Conservation (phyloP, 2,113 vertebrate genomes). For the Eolophus roseicapilla region DNA sequence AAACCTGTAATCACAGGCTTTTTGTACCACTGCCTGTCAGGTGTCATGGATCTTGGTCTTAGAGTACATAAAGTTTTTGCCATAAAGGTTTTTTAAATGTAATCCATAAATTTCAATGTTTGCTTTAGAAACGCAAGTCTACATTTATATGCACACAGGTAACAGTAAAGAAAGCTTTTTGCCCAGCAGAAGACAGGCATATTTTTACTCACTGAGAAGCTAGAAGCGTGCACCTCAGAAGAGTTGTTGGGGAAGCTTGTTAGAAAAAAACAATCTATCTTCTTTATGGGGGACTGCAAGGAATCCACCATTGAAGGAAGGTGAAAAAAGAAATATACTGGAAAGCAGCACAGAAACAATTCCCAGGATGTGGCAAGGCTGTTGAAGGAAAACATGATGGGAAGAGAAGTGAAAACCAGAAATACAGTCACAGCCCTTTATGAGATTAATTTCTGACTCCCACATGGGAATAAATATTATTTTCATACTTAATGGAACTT, state of each 20-base stretch:
- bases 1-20: neutral
- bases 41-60: neutral
- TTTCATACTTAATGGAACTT: conserved; percentile 26
- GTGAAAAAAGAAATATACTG: neutral
- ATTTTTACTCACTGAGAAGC: neutral
- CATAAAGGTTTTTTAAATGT: neutral
- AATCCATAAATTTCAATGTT: neutral
- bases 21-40: neutral
- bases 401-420: neutral
- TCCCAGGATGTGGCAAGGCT: neutral
- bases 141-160: neutral
- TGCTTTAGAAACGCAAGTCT: neutral
- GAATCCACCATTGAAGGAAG: neutral
- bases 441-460: neutral
- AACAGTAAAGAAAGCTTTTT: neutral
- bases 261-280: neutral
- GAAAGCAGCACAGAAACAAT: neutral
- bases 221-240: neutral
- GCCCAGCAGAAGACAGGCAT: neutral
- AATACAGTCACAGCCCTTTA: neutral
- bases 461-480: conserved; percentile 17
- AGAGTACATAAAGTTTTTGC: neutral
- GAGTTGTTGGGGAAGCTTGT: neutral
- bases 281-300: neutral
- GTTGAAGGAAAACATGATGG: neutral